phyloP scores from a whole-genome alignment of 2,113 vertebrate species.

The Macroglossus sobrinus region DNA sequence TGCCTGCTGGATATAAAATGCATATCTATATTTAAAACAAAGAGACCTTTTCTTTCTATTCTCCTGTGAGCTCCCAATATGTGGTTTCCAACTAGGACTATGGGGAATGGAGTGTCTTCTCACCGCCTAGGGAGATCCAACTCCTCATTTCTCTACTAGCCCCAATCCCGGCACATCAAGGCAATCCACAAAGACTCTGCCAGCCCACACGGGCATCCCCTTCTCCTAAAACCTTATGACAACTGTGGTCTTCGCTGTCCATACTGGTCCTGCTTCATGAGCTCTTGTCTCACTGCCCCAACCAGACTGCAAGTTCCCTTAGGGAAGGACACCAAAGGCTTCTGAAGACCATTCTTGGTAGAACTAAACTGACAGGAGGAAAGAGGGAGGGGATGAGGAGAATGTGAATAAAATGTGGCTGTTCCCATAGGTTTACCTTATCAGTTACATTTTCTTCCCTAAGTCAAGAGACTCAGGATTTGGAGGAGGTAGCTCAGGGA shows the following conservation, averaged over 20 bases:
- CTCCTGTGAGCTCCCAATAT: background rate
- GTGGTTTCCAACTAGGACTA: background rate
- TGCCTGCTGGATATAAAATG: background rate
- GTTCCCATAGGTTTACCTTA: background rate
- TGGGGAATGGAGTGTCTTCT: background rate
- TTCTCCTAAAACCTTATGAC: background rate
- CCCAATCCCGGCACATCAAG: background rate
- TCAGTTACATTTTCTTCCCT: background rate
- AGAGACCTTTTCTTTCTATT: background rate
- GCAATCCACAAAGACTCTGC: background rate
- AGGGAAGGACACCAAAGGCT: accelerated
- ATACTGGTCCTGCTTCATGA: background rate
- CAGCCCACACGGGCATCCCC: no score
- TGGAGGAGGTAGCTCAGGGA: background rate
- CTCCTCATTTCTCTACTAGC: background rate
- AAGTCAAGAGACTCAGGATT: background rate
- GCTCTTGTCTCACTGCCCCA: background rate
- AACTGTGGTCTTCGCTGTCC: background rate
- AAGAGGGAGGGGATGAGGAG: background rate
- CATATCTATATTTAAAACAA: accelerated
- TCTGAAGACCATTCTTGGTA: background rate
- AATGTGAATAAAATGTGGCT: background rate
- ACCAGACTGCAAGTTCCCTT: background rate
- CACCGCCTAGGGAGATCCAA: background rate
- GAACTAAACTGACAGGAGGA: background rate